Percentiles rank a stretch among this genome's conserved stretches.
Evolutionary conservation across 2,888 invertebrate species (phyloP).

Genomic region (Muschampia plurimacula): DNA sequence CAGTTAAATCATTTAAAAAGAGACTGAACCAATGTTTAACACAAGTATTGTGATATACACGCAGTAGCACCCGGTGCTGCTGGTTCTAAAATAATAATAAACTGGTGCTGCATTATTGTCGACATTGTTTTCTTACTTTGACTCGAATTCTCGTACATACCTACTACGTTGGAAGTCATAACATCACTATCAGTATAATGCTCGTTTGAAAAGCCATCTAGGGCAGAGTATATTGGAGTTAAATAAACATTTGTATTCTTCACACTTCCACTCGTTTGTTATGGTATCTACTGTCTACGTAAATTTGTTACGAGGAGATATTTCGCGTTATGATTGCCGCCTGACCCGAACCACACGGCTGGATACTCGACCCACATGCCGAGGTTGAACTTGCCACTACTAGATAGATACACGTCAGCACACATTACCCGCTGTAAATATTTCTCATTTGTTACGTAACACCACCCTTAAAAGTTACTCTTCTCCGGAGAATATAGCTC

Average conservation of each 20-base stretch:
- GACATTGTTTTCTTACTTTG: background rate
- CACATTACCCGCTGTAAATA: conserved; percentile 7
- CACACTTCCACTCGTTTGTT: background rate
- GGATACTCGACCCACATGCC: conserved; percentile 36
- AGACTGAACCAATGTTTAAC: no score
- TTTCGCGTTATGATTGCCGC: background rate
- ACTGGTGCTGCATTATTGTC: background rate
- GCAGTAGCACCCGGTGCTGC: no score
- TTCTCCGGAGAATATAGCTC: background rate
- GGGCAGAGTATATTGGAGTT: conserved; percentile 1
- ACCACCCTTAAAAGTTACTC: conserved; percentile 17
- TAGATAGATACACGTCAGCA: conserved; percentile 3
- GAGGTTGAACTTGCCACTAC: conserved; percentile 28
- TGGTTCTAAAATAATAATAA: no score
- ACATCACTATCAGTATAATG: conserved; percentile 1
- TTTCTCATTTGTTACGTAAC: conserved; percentile 22
- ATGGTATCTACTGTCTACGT: background rate
- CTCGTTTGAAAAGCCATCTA: conserved; percentile 1
- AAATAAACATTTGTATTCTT: conserved; percentile 4
- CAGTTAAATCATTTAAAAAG: no score
- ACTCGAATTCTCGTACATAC: background rate
- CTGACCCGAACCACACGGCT: conserved; percentile 12
- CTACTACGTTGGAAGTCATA: background rate
- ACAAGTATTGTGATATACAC: no score
- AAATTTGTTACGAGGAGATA: background rate